These are phyloP conservation scores for Apamea epomidion DNA, from an alignment of 2,888 invertebrate species.

Conservation along the genomic window DNA sequence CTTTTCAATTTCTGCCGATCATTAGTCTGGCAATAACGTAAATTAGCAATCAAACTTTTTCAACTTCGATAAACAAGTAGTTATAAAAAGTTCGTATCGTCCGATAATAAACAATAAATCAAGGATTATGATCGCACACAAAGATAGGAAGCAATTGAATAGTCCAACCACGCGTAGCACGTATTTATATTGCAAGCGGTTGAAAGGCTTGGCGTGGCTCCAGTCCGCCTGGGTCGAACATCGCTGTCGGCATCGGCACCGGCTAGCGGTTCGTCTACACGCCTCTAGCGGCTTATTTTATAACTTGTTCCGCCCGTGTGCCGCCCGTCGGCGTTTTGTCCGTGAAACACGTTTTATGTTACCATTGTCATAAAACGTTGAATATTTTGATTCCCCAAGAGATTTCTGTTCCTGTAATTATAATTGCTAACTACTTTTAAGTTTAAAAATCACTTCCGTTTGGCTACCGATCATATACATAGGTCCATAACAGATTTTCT, in stretches of 20 bases:
- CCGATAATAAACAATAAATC: conserved; percentile 57
- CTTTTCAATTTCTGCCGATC: conserved; percentile 1
- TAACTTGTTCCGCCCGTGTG: conserved; percentile 69
- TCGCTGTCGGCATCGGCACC: conserved; percentile 59
- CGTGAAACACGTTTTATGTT: conserved; percentile 62
- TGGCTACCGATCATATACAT: neutral
- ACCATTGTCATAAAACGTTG: conserved; percentile 57
- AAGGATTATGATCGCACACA: conserved; percentile 58
- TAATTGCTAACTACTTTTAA: neutral
- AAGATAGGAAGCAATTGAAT: conserved; percentile 70
- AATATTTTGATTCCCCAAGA: conserved; percentile 43
- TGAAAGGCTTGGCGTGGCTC: conserved; percentile 69
- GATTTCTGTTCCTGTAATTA: conserved; percentile 31
- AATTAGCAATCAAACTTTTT: conserved; percentile 6
- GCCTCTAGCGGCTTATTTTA: conserved; percentile 71
- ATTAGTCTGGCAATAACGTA: conserved; percentile 2
- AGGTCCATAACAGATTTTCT: neutral
- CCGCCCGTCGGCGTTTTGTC: conserved; percentile 54
- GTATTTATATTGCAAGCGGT: conserved; percentile 68
- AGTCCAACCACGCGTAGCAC: conserved; percentile 67
- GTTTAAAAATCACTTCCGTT: conserved; percentile 1
- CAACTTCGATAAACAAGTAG: neutral
- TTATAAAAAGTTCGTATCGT: conserved; percentile 4
- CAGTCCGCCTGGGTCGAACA: conserved; percentile 66
- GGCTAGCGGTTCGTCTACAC: conserved; percentile 63